phyloP scores from a whole-genome alignment of 1,140 invertebrate species.

The Drosophila equinoxialis region DNA sequence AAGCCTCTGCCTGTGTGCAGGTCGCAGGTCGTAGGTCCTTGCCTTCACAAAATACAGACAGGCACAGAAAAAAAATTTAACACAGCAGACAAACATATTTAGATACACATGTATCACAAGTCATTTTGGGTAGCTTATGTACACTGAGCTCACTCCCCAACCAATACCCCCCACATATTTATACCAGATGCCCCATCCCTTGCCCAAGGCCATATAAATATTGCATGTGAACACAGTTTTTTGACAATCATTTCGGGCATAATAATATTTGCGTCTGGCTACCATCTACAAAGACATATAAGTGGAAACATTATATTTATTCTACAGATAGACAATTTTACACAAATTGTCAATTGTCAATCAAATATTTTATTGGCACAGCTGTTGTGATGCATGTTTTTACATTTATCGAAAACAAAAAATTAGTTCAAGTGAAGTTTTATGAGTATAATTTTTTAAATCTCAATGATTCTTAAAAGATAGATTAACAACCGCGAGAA shows the following conservation, averaged over 20 bases:
- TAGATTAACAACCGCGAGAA: too few relatives aligned
- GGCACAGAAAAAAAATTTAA: not conserved
- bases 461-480: too few relatives aligned
- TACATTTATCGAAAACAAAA: not conserved
- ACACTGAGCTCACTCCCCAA: not conserved
- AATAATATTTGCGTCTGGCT: slow-evolving; percentile 13
- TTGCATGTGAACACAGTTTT: slow-evolving; percentile 21
- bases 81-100: slow-evolving; percentile 12
- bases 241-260: slow-evolving; percentile 20
- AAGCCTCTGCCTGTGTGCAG: slow-evolving; percentile 2
- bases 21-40: slow-evolving; percentile 12
- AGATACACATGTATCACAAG: slow-evolving; percentile 18
- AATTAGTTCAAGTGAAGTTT: not conserved
- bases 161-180: not conserved
- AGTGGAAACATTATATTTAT: not conserved
- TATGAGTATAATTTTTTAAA: too few relatives aligned
- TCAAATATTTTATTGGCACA: not conserved
- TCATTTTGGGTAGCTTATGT: slow-evolving; percentile 18
- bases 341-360: slow-evolving; percentile 2
- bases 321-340: not conserved
- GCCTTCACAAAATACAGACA: slow-evolving; percentile 3
- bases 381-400: not conserved
- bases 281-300: not conserved
- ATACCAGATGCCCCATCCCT: slow-evolving; percentile 1
- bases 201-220: slow-evolving; percentile 10